These are phyloP conservation scores for Chouioia cunea DNA, from an alignment of 2,888 invertebrate species.

Conservation along the genomic window DNA sequence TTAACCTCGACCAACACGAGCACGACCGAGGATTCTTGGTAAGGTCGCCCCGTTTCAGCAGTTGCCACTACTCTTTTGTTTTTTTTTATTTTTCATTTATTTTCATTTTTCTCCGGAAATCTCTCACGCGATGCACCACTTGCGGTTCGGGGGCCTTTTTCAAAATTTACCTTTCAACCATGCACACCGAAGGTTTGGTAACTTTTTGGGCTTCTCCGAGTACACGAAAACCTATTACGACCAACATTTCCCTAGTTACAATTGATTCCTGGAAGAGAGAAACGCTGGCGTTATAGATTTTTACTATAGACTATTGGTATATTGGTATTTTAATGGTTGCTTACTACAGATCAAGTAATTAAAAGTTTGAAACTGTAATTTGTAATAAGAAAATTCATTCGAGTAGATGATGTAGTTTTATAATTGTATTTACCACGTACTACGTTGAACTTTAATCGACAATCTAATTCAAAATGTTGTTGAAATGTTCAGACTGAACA, in stretches of 20 bases:
- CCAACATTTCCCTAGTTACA: too few relatives aligned
- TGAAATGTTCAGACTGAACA: too few relatives aligned
- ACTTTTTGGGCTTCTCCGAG: too few relatives aligned
- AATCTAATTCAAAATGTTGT: not conserved
- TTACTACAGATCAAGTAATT: slow-evolving; percentile 30
- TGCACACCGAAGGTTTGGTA: too few relatives aligned
- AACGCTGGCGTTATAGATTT: slow-evolving; percentile 31
- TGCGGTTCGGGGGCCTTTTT: slow-evolving; percentile 1
- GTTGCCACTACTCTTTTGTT: not conserved
- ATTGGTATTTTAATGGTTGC: slow-evolving; percentile 40
- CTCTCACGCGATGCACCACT: slow-evolving; percentile 37
- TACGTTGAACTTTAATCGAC: not conserved
- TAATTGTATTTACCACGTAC: slow-evolving; percentile 1
- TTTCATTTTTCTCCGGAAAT: slow-evolving; percentile 49
- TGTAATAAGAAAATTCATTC: slow-evolving; percentile 22
- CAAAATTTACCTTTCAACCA: too few relatives aligned
- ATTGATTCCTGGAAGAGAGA: not conserved
- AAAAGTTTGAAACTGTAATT: slow-evolving; percentile 29
- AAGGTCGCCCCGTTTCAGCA: slow-evolving; percentile 45
- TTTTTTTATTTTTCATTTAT: not conserved
- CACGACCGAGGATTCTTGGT: slow-evolving; percentile 54
- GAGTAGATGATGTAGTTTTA: slow-evolving; percentile 11
- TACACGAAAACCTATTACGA: too few relatives aligned
- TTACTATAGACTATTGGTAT: slow-evolving; percentile 25
- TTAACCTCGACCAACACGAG: slow-evolving; percentile 42